Conservation (phyloP, 2,113 vertebrate species). For the Ranitomeya variabilis region DNA sequence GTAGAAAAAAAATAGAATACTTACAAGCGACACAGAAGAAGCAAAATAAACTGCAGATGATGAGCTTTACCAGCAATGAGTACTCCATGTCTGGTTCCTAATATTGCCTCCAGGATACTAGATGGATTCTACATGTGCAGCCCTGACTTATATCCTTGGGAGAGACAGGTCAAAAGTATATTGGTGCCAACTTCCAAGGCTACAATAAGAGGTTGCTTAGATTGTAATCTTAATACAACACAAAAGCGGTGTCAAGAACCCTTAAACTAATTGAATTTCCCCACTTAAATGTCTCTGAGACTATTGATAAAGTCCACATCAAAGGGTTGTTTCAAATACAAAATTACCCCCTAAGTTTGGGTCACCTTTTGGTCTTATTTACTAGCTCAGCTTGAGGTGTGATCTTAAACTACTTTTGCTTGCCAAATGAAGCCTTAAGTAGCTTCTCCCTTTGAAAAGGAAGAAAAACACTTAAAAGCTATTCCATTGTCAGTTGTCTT, state of each 20-base stretch:
- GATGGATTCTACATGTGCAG: constrained; percentile 52
- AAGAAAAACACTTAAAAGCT: not conserved
- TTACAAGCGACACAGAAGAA: constrained; percentile 34
- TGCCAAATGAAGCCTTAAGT: constrained; percentile 73
- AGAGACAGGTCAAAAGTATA: not conserved
- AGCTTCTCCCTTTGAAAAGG: constrained; percentile 66
- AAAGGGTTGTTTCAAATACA: constrained; percentile 43
- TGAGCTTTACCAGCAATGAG: constrained; percentile 58
- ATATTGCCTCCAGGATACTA: constrained; percentile 49
- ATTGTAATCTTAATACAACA: constrained; percentile 43
- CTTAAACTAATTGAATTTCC: not conserved
- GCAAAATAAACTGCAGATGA: constrained; percentile 60
- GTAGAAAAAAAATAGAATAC: not conserved
- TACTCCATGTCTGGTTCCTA: constrained; percentile 52
- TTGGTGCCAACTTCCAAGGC: constrained; percentile 50
- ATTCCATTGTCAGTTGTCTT: constrained; percentile 66
- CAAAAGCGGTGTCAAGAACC: constrained; percentile 8
- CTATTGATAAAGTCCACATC: constrained; percentile 31
- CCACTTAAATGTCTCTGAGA: not conserved
- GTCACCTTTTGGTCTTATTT: constrained; percentile 50
- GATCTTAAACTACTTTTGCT: constrained; percentile 62
- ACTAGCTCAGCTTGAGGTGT: constrained; percentile 59
- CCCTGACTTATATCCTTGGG: constrained; percentile 65
- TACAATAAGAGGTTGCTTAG: constrained; percentile 47
- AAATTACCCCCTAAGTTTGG: constrained; percentile 53